Conservation (phyloP, 2,888 invertebrate species). For the Rhagium mordax region DNA sequence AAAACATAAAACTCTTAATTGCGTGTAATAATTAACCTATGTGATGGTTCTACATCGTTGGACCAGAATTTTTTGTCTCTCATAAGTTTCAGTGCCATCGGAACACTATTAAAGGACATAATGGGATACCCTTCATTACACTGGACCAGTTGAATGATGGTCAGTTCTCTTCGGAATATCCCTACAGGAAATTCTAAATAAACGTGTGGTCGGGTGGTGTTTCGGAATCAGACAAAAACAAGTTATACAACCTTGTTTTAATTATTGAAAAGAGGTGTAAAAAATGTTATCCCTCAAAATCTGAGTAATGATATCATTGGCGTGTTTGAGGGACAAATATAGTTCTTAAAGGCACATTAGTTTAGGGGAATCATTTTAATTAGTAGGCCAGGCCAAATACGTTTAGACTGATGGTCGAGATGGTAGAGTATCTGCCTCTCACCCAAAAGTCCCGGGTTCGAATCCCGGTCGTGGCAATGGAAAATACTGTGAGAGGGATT, state of each 20-base stretch:
- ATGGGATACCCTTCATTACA: constrained; percentile 55
- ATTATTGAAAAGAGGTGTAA: constrained; percentile 58
- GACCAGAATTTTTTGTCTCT: constrained; percentile 27
- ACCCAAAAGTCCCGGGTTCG: no score
- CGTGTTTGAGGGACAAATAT: neutral
- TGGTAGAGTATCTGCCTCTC: no score
- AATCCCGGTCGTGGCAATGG: no score
- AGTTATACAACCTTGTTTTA: constrained; percentile 65
- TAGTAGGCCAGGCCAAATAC: no score
- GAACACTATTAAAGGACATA: constrained; percentile 57
- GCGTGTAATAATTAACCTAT: constrained; percentile 19
- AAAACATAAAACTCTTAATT: constrained; percentile 13
- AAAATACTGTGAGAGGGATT: no score
- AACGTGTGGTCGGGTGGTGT: constrained; percentile 25
- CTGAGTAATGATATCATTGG: constrained; percentile 24
- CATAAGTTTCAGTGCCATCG: constrained; percentile 53
- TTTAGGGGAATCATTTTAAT: neutral
- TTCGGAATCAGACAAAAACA: constrained; percentile 56
- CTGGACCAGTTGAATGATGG: constrained; percentile 40
- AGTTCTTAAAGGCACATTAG: neutral
- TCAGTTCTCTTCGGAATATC: neutral
- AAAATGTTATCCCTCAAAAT: constrained; percentile 32
- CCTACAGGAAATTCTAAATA: neutral
- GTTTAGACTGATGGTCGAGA: no score
- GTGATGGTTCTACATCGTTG: neutral